Percentiles rank a stretch among this genome's conserved stretches.
Evolutionary conservation across 2,888 invertebrate species (phyloP).

Genomic region (Latheticus oryzae): DNA sequence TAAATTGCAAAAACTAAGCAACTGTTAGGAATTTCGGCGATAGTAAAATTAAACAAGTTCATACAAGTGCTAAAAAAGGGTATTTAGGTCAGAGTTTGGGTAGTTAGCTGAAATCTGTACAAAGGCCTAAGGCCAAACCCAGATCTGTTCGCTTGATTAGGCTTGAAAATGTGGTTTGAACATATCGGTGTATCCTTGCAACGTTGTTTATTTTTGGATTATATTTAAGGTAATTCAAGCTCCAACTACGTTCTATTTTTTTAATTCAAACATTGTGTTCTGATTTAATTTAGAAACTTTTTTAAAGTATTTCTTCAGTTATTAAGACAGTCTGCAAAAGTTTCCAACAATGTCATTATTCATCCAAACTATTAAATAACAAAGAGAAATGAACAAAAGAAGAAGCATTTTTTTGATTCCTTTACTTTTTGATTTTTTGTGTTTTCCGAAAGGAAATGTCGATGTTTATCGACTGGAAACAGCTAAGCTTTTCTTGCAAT

Average conservation of each 20-base stretch:
- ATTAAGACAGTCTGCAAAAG: conserved; percentile 17
- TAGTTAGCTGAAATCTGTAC: conserved; percentile 11
- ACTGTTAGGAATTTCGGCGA: background rate
- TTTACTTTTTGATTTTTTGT: conserved; percentile 35
- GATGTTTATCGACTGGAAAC: conserved; percentile 41
- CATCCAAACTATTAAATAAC: conserved; percentile 34
- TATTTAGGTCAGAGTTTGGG: conserved; percentile 8
- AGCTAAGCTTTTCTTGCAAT: conserved; percentile 30
- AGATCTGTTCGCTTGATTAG: conserved; percentile 10
- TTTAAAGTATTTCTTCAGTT: conserved; percentile 30
- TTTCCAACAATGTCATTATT: conserved; percentile 27
- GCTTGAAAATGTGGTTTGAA: too few species aligned
- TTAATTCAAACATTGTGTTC: conserved; percentile 14
- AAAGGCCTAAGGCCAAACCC: conserved; percentile 11
- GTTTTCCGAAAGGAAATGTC: conserved; percentile 27
- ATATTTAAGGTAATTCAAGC: conserved; percentile 3
- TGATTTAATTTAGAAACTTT: conserved; percentile 33
- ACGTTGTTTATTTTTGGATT: too few species aligned
- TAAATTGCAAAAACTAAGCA: conserved; percentile 3
- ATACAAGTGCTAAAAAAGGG: conserved; percentile 10
- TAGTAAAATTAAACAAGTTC: conserved; percentile 11
- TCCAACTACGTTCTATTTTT: conserved; percentile 8
- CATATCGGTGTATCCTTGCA: too few species aligned
- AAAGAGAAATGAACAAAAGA: conserved; percentile 34
- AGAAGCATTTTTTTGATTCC: conserved; percentile 14